A percentile compares a stretch with the other conserved stretches of the same genome.
Evolutionary conservation across 1,140 invertebrate genomes (phyloP).

Genomic region (Bombus balteatus): DNA sequence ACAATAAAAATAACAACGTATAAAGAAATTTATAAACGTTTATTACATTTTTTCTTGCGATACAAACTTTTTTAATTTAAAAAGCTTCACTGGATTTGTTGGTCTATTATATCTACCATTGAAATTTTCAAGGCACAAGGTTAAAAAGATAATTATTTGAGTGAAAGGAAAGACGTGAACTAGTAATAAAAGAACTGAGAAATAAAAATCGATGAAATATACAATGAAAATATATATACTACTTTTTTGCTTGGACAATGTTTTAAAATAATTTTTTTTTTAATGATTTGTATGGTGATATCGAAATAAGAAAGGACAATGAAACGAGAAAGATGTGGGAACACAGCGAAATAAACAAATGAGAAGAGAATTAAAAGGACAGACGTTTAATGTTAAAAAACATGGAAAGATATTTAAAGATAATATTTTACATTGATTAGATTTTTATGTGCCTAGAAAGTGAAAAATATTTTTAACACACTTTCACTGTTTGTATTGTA

Average conservation of each 20-base stretch:
- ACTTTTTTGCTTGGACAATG: no score
- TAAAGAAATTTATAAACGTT: neutral
- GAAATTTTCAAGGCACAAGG: no score
- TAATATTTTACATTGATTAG: neutral
- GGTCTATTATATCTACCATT: no score
- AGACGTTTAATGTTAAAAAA: neutral
- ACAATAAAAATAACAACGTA: no score
- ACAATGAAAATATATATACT: neutral
- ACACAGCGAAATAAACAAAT: neutral
- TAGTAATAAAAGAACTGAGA: neutral
- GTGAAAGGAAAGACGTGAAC: no score
- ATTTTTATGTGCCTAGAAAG: neutral
- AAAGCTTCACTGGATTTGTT: no score
- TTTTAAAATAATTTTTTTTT: no score
- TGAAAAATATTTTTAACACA: neutral
- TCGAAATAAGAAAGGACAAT: neutral
- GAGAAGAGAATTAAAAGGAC: neutral
- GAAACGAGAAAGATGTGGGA: neutral
- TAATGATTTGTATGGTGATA: neutral
- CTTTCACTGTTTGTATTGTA: neutral
- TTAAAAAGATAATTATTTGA: no score
- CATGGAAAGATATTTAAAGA: neutral
- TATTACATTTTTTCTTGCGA: neutral
- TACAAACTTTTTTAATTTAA: no score
- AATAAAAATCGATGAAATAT: neutral